Percentiles rank a stretch among this genome's conserved stretches.
Evolutionary conservation across 35 echinoderm and acorn worm genomes (phyloP).

Genomic region (Holothuria glaberrima): DNA sequence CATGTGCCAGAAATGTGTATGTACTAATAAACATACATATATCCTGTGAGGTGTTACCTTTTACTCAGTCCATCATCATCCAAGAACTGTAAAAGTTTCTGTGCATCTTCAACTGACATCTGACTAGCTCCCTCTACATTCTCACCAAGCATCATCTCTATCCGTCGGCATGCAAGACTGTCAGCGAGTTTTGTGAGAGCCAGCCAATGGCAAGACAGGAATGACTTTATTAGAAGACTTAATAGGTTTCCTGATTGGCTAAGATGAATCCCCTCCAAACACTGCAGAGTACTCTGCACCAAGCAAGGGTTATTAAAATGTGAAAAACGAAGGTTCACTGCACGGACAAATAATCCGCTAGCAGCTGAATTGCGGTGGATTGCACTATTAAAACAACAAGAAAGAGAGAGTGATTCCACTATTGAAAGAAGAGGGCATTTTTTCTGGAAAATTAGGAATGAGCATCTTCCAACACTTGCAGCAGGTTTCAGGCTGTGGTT

Average conservation of each 20-base stretch:
- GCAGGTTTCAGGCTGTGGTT: no score
- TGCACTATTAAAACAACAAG: constrained; percentile 70
- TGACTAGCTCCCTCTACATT: constrained; percentile 66
- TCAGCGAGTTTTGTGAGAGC: constrained; percentile 70
- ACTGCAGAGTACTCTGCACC: constrained; percentile 79
- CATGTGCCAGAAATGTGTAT: no score
- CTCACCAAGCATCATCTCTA: constrained; percentile 97
- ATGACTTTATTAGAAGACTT: constrained; percentile 78
- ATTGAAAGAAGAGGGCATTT: background rate
- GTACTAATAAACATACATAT: background rate
- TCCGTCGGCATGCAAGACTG: constrained; percentile 73
- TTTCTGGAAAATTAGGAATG: no score
- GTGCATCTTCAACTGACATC: constrained; percentile 72
- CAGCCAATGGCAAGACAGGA: constrained; percentile 75
- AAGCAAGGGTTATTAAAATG: constrained; percentile 78
- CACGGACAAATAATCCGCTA: constrained; percentile 88
- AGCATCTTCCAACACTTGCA: no score
- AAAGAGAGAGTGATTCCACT: background rate
- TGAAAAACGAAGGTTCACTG: constrained; percentile 79
- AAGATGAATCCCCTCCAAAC: constrained; percentile 86
- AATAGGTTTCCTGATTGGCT: constrained; percentile 85
- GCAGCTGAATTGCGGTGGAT: constrained; percentile 95
- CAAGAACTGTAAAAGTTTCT: constrained; percentile 67
- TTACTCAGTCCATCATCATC: constrained; percentile 62
- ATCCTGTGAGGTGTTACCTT: constrained; percentile 42